Evolutionary conservation across 2,113 vertebrate species (phyloP).

Genomic region (Odocoileus virginianus): DNA sequence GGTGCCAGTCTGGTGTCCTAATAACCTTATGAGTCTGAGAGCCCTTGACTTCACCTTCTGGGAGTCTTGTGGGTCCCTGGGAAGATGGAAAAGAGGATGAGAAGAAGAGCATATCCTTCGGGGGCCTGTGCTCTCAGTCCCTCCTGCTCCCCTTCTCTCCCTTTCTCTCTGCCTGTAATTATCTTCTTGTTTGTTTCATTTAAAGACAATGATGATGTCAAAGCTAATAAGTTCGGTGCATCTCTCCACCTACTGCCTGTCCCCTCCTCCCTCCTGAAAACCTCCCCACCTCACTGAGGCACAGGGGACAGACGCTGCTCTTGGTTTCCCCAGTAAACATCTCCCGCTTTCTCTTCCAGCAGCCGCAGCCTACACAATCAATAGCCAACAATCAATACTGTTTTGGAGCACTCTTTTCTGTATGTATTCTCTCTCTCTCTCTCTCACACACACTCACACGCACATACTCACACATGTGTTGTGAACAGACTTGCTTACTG

Average conservation of each 20-base stretch:
- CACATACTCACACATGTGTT: neutral
- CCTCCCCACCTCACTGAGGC: slow-evolving; percentile 55
- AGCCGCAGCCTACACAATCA: slow-evolving; percentile 65
- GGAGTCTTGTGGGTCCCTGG: slow-evolving; percentile 58
- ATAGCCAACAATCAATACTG: slow-evolving; percentile 69
- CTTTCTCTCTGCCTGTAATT: slow-evolving; percentile 62
- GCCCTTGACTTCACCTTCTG: slow-evolving; percentile 51
- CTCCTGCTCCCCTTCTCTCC: slow-evolving; percentile 52
- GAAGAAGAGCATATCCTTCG: slow-evolving; percentile 16
- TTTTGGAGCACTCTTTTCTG: slow-evolving; percentile 45
- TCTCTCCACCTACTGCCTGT: slow-evolving; percentile 75
- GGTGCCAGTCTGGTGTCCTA: slow-evolving; percentile 30
- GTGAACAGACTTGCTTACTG: neutral
- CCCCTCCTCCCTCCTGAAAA: slow-evolving; percentile 64
- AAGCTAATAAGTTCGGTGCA: slow-evolving; percentile 79
- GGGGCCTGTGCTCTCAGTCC: slow-evolving; percentile 56
- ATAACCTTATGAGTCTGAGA: slow-evolving; percentile 23
- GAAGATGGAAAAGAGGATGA: slow-evolving; percentile 24
- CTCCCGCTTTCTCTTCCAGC: slow-evolving; percentile 54
- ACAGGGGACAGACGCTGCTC: slow-evolving; percentile 35
- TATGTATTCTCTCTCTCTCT: neutral
- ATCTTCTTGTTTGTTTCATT: slow-evolving; percentile 57
- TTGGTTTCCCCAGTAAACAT: slow-evolving; percentile 61
- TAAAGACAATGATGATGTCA: slow-evolving; percentile 81
- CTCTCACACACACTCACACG: neutral